Evolutionary conservation across 2,113 vertebrate genomes (phyloP).

Genomic region (Brienomyrus longianalis): DNA sequence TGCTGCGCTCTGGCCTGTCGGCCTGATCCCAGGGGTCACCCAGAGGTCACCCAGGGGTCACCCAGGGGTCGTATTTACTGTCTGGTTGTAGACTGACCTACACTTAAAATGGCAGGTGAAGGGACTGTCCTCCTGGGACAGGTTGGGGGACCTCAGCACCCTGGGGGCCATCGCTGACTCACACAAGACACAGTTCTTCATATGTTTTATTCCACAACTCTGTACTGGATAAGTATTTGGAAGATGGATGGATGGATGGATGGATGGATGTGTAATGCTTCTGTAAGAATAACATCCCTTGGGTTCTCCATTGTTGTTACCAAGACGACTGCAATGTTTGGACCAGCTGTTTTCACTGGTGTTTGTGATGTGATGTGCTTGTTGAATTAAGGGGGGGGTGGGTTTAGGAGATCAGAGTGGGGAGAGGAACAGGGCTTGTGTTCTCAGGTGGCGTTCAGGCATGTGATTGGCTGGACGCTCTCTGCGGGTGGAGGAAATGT

Average conservation of each 20-base stretch:
- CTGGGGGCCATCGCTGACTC: background rate
- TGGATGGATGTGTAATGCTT: background rate
- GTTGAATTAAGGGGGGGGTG: constrained; percentile 29
- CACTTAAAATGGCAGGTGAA: background rate
- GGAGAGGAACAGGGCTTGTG: background rate
- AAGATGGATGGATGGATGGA: background rate
- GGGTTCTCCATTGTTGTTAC: background rate
- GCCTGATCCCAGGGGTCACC: background rate
- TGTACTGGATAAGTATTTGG: background rate
- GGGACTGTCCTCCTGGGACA: background rate
- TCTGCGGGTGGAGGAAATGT: background rate
- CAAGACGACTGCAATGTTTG: background rate
- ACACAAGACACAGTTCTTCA: background rate
- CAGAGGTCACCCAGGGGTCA: background rate
- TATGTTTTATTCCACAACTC: background rate
- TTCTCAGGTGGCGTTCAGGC: background rate
- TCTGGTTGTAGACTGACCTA: background rate
- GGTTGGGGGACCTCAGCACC: background rate
- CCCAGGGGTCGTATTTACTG: background rate
- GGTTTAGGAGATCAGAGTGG: background rate
- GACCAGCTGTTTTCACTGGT: background rate
- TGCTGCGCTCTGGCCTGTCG: background rate
- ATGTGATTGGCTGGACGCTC: background rate
- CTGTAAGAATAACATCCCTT: background rate
- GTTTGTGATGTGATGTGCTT: background rate